A percentile compares a stretch with the other conserved stretches of the same genome.
phyloP scores from a whole-genome alignment of 2,888 invertebrate species.

The Folsomia manolachei region DNA sequence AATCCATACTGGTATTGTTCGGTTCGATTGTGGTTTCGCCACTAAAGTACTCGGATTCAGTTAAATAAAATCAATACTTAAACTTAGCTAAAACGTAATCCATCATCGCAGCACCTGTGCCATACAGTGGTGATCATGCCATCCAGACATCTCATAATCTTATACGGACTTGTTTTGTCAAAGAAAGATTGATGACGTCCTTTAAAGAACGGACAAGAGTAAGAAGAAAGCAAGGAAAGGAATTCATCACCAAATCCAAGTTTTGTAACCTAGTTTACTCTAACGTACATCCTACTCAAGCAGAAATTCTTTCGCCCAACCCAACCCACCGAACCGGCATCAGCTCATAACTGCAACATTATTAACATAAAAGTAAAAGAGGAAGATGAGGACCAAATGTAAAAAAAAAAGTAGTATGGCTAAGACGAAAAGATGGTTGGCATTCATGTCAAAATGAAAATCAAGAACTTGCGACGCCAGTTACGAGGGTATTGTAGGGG shows the following conservation, averaged over 20 bases:
- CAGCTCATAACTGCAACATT: neutral
- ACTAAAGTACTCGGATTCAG: no score
- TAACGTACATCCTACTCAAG: no score
- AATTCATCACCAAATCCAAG: neutral
- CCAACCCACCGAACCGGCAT: neutral
- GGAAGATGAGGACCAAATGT: neutral
- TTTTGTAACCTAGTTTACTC: no score
- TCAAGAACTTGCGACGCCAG: conserved; percentile 13
- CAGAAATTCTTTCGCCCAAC: no score
- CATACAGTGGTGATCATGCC: neutral
- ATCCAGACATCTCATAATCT: neutral
- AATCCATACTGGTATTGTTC: no score
- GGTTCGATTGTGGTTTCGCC: no score
- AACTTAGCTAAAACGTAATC: no score
- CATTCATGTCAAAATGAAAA: conserved; percentile 5
- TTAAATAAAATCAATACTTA: no score
- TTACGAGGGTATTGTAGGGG: no score
- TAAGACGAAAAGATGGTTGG: neutral
- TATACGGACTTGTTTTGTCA: neutral
- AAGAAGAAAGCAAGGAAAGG: neutral
- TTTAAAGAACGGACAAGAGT: no score
- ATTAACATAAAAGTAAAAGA: neutral
- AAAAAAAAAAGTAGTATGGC: neutral
- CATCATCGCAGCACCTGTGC: no score
- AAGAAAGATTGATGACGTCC: neutral